Conservation (phyloP, 2,113 vertebrate genomes). For the Leptocoma aspasia region DNA sequence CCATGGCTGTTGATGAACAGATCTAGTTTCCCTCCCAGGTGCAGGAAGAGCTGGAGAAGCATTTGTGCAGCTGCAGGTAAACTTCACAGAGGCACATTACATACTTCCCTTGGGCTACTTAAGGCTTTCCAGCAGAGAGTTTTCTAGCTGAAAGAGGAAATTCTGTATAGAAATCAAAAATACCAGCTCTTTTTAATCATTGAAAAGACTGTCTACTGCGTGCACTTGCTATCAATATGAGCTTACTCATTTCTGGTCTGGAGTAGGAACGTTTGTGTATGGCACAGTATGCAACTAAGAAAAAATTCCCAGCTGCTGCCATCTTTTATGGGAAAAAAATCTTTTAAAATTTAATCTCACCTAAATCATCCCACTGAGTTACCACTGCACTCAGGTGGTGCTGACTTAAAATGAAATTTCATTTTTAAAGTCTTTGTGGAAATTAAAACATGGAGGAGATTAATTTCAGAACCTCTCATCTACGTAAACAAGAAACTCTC, state of each 20-base stretch:
- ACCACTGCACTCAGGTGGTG: neutral
- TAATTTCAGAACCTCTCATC: neutral
- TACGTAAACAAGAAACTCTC: neutral
- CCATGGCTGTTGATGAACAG: neutral
- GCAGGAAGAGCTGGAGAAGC: neutral
- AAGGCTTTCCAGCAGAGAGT: neutral
- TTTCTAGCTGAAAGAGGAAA: neutral
- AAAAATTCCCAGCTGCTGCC: neutral
- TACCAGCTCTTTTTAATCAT: neutral
- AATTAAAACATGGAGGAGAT: neutral
- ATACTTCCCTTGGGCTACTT: neutral
- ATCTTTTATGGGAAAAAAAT: neutral
- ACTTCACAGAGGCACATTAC: neutral
- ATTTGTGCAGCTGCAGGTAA: neutral
- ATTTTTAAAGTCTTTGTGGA: neutral
- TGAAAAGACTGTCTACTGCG: neutral
- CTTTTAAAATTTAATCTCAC: neutral
- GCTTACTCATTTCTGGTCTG: neutral
- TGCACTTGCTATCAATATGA: neutral
- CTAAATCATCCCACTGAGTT: neutral
- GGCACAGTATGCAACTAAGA: neutral
- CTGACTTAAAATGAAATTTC: neutral
- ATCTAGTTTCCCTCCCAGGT: neutral
- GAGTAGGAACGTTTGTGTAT: neutral
- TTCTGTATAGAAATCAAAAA: neutral